Evolutionary conservation across 1,140 invertebrate genomes (phyloP), one percentile per base, ranked within the genome.

Genomic region (Carposina sasakii): DNA sequence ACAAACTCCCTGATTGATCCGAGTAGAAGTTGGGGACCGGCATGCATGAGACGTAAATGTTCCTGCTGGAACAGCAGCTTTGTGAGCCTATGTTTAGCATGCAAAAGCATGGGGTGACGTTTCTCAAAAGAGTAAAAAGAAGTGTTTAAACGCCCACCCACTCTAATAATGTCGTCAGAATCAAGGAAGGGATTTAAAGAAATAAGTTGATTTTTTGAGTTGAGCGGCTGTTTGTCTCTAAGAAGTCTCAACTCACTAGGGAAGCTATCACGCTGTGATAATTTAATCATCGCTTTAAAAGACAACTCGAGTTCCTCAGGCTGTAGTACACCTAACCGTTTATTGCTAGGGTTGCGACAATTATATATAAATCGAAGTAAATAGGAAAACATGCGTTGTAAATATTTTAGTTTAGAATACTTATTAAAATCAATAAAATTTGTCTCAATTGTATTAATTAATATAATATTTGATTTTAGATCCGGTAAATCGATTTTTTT

Each of bases 351-450:
- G 23, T 33, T 9, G 2, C 28, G 15, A 10, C 10, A n/a, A 12
- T 45, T 45, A 15, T 45, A 16, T 4, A 44, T 30, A 19, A 44
- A 44, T 17, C 41, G n/a, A 3, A 44, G 17, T 44, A 26, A 16
- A 13, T 28, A 44, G 5, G 34, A 21, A 9, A 16, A n/a, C 3
- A 5, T 5, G 2, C 30, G 20, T 46, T 23, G 28, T 33, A 48
- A 36, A 20, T 8, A 36, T 15, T 31, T 21, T 13, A 53, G 43
- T 19, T 36, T 48, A 2, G 51, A 53, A 47, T 24, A 34, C 3
- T 31, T 42, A 20, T 53, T 31, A 28, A 48, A 47, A 10, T 53
- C n/a, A n/a, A n/a, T n/a, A n/a, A n/a, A n/a, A n/a, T n/a, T n/a
- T n/a, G n/a, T n/a, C n/a, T n/a, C n/a, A n/a, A n/a, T n/a, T n/a